Conservation (phyloP, 2,797 vertebrate genomes). For the Cynopterus sphinx region DNA sequence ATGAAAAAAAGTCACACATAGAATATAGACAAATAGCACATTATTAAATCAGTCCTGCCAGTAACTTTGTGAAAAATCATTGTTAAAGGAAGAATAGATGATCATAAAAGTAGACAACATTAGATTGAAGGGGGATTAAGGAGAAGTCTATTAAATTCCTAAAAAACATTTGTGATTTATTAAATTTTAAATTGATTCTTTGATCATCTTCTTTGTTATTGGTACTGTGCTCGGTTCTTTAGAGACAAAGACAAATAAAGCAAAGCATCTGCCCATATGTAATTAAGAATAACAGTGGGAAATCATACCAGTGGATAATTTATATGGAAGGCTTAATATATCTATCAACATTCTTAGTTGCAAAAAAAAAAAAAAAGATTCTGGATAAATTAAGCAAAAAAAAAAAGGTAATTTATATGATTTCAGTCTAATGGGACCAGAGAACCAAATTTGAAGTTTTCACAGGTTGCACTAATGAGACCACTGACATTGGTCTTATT, state of each 20-base stretch:
- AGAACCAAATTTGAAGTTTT: neutral
- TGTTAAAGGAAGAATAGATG: neutral
- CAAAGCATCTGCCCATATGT: neutral
- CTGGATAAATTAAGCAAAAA: neutral
- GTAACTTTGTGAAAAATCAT: neutral
- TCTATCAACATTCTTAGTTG: neutral
- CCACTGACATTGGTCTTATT: neutral
- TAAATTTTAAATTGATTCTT: neutral
- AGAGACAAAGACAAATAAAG: neutral
- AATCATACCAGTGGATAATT: neutral
- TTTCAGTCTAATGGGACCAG: neutral
- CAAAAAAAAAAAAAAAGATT: neutral
- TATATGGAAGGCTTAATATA: neutral
- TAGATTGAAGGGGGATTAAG: neutral
- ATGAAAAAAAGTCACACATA: neutral
- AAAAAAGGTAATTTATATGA: neutral
- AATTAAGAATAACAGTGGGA: neutral
- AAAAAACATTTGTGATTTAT: neutral
- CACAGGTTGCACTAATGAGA: neutral
- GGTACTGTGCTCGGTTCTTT: neutral
- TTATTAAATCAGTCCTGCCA: neutral
- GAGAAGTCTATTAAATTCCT: neutral
- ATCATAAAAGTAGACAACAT: neutral
- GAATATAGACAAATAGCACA: neutral
- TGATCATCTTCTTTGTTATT: neutral